phyloP scores from a whole-genome alignment of 2,113 vertebrate species.

The Percopsis transmontana region DNA sequence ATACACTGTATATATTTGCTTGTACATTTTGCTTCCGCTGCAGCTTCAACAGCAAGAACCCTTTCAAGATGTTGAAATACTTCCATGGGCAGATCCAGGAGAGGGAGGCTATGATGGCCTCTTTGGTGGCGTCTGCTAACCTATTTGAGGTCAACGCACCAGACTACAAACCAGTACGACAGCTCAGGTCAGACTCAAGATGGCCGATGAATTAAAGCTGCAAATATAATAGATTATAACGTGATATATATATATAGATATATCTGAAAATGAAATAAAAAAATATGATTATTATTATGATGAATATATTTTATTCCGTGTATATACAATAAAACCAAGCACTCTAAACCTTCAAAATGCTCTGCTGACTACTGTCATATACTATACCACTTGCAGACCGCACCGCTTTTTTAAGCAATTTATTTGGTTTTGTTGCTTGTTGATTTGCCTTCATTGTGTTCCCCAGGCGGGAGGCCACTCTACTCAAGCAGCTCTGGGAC shows the following conservation, averaged over 20 bases:
- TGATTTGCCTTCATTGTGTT: neutral
- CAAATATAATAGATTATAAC: too few relatives aligned
- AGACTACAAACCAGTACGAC: constrained; percentile 87
- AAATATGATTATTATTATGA: too few relatives aligned
- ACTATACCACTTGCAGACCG: too few relatives aligned
- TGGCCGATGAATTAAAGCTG: neutral
- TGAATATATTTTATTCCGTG: too few relatives aligned
- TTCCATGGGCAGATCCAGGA: constrained; percentile 83
- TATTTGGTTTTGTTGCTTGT: neutral
- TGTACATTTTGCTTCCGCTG: neutral
- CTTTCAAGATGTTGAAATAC: constrained; percentile 82
- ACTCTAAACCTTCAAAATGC: too few relatives aligned
- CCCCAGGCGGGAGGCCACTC: constrained; percentile 71
- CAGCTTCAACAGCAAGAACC: constrained; percentile 83
- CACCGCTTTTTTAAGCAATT: too few relatives aligned
- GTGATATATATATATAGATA: neutral
- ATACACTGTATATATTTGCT: too few relatives aligned
- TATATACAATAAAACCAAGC: too few relatives aligned
- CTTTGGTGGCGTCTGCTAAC: constrained; percentile 82
- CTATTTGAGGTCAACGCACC: constrained; percentile 91
- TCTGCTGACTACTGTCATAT: too few relatives aligned
- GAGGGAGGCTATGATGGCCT: constrained; percentile 85
- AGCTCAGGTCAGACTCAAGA: constrained; percentile 82
- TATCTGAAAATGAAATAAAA: neutral
- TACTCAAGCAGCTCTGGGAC: constrained; percentile 90